phyloP scores from a whole-genome alignment of 2,113 vertebrate species.

The Plecotus auritus region DNA sequence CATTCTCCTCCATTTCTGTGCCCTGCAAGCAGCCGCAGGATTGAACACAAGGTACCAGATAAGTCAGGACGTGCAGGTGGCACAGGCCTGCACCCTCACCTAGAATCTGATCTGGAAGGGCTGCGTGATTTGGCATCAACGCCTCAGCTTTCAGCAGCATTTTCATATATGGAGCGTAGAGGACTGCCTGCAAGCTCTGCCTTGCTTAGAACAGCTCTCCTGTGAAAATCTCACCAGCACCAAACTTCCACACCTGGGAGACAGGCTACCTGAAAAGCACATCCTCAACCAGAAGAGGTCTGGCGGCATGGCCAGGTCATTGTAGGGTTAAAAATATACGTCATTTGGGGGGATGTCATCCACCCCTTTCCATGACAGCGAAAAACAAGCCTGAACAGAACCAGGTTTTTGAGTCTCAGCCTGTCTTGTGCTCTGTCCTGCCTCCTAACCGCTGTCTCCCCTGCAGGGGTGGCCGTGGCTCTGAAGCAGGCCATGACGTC shows the following conservation, averaged over 20 bases:
- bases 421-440: not conserved
- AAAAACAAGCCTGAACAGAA: not conserved
- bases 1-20: not conserved
- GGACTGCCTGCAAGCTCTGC: too few relatives aligned
- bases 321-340: not conserved
- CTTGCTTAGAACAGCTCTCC: not conserved
- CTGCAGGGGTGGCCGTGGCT: conserved; percentile 91
- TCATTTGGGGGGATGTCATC: not conserved
- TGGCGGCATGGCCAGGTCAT: not conserved
- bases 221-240: not conserved
- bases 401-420: not conserved
- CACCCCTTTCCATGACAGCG: not conserved
- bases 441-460: not conserved
- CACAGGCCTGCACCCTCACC: not conserved
- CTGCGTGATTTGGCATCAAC: not conserved
- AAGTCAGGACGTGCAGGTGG: not conserved
- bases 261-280: not conserved
- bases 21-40: not conserved
- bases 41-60: not conserved
- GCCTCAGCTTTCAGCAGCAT: not conserved
- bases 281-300: not conserved
- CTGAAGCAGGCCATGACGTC: conserved; percentile 92
- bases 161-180: not conserved
- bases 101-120: not conserved
- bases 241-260: not conserved